These are phyloP conservation scores for Aepyceros melampus DNA, from an alignment of 2,113 vertebrate genomes.

Conservation along the genomic window DNA sequence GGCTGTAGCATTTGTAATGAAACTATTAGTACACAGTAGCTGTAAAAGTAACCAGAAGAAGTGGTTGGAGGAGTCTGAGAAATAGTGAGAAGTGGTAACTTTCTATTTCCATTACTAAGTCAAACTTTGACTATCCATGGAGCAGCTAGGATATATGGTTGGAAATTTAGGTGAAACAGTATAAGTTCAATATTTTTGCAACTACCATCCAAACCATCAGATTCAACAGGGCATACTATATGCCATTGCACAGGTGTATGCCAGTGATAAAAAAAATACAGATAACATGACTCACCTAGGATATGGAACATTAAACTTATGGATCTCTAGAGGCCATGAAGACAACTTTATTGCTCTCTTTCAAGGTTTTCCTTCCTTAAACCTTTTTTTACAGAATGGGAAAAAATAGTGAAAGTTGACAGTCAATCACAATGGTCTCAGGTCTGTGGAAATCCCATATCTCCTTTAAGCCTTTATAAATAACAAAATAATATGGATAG, in stretches of 20 bases:
- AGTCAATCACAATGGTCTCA: neutral
- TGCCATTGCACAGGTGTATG: neutral
- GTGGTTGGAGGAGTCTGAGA: neutral
- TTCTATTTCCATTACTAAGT: neutral
- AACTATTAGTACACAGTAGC: neutral
- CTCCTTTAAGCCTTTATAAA: neutral
- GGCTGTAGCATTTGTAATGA: neutral
- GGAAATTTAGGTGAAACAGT: neutral
- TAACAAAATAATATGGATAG: neutral
- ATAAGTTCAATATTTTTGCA: neutral
- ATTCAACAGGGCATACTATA: neutral
- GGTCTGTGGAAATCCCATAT: neutral
- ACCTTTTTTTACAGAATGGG: neutral
- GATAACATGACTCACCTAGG: neutral
- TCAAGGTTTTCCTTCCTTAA: neutral
- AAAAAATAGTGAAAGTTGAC: neutral
- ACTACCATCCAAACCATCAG: neutral
- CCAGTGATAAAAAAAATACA: neutral
- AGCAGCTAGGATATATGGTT: neutral
- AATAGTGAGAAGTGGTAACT: neutral
- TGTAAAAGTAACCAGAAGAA: neutral
- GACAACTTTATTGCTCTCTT: neutral
- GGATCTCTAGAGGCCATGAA: neutral
- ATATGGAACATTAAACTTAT: neutral
- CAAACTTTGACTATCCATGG: neutral